These are phyloP conservation scores for Vombatus ursinus DNA, from an alignment of 2,113 vertebrate species.

Conservation along the genomic window DNA sequence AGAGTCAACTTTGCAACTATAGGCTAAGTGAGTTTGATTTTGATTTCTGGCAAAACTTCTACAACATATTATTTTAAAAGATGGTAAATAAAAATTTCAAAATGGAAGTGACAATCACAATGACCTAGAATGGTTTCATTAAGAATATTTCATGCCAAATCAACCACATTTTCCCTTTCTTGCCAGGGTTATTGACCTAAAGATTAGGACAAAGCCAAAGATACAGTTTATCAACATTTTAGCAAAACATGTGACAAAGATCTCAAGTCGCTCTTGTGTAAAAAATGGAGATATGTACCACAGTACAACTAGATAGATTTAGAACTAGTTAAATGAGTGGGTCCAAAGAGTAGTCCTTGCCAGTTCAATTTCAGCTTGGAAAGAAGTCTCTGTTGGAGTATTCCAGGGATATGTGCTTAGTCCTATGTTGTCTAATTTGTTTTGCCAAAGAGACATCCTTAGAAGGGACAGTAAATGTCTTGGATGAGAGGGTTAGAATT, in stretches of 20 bases:
- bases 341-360: background rate
- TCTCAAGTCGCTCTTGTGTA: background rate
- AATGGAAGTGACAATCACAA: background rate
- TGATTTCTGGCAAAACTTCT: background rate
- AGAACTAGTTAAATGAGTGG: background rate
- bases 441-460: background rate
- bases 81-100: background rate
- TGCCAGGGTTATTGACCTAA: background rate
- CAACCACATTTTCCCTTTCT: background rate
- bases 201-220: background rate
- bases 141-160: background rate
- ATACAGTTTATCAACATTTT: background rate
- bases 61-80: background rate
- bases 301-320: background rate
- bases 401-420: background rate
- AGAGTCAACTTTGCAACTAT: background rate
- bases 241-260: background rate
- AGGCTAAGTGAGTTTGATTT: background rate
- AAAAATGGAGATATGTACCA: background rate
- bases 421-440: background rate
- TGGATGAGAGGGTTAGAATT: background rate
- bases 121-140: background rate
- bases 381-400: background rate
- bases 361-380: background rate
- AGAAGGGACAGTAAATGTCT: background rate